Base-by-base conservation (phyloP, 2,797 vertebrate species). In the Synaphobranchus kaupii region DNA sequence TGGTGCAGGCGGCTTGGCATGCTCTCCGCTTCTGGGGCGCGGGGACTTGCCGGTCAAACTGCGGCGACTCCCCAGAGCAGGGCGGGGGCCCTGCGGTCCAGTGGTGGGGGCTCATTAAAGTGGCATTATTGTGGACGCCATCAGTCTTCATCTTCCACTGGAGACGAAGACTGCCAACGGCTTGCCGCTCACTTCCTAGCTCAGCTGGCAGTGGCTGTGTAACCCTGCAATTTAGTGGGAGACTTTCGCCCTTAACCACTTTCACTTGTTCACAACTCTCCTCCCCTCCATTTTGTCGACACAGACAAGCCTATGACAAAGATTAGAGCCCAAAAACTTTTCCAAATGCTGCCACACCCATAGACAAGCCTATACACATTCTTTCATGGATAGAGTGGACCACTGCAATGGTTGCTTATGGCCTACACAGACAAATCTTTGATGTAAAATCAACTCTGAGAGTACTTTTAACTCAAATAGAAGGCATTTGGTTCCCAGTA, bases 61-160 rank as follows among this genome's bases (percentile, higher is more conserved):
- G 97, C 97, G 98, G 97, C 97, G 97, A 98, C 98, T 98, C 98
- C 98, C 97, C 97, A 97, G 96, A 97, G 97, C 96, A 98, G 98
- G 97, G 95, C 98, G 97, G 97, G 97, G 98, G 98, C 97, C 98
- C 98, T 98, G 99, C 96, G 97, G 98, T 98, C 98, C 96, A 97
- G 98, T 98, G 99, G 98, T n/a, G 99, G 99, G 98, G 98, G 98
- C 98, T 3, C 97, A 99, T 99, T 99, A 99, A 99, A 98, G 97
- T 98, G 98, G 98, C 99, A 99, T 99, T 99, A 99, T 99, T 98
- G 98, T 99, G 98, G 98, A 99, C 98, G 98, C 98, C 97, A 99
- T 98, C 97, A 97, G 98, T 99, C 98, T 98, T 98, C 98, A 98
- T 97, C 97, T 98, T 97, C 98, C 97, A 99, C 98, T 99, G 98